phyloP scores from a whole-genome alignment of 2,797 vertebrate genomes.

The Megaceryle alcyon region DNA sequence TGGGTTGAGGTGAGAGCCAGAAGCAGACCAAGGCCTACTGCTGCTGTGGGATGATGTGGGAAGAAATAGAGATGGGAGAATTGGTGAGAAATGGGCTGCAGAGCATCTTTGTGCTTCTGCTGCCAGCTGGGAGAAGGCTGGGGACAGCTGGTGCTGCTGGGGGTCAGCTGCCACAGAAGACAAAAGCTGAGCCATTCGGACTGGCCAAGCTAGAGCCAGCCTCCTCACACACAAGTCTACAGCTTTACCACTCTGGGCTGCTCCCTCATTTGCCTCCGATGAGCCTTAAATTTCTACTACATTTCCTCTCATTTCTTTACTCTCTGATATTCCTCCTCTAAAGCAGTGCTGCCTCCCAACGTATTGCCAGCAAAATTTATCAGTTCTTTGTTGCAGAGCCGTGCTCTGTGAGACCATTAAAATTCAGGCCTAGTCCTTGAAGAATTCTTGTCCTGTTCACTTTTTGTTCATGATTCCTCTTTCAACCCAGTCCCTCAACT shows the following conservation, averaged over 20 bases:
- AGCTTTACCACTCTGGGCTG: background rate
- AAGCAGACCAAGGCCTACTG: background rate
- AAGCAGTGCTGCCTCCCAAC: background rate
- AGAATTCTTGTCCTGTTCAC: background rate
- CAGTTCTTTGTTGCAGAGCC: background rate
- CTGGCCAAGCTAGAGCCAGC: rapidly evolving
- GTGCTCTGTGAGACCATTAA: background rate
- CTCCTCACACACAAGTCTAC: background rate
- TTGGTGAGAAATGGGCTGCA: background rate
- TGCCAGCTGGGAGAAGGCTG: background rate
- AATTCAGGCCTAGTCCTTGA: background rate
- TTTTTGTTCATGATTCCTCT: background rate
- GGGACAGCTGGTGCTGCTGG: background rate
- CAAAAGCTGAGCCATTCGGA: rapidly evolving
- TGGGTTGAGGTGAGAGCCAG: background rate
- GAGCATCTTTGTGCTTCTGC: background rate
- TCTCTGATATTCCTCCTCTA: background rate
- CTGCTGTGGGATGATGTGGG: background rate
- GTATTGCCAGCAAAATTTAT: background rate
- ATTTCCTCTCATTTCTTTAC: background rate
- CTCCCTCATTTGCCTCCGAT: background rate
- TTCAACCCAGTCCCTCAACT: background rate
- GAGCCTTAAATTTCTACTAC: background rate
- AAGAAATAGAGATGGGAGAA: background rate
- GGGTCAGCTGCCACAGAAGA: background rate